Evolutionary conservation across 2,797 vertebrate genomes (phyloP).

Genomic region (Jordanella pulchra): DNA sequence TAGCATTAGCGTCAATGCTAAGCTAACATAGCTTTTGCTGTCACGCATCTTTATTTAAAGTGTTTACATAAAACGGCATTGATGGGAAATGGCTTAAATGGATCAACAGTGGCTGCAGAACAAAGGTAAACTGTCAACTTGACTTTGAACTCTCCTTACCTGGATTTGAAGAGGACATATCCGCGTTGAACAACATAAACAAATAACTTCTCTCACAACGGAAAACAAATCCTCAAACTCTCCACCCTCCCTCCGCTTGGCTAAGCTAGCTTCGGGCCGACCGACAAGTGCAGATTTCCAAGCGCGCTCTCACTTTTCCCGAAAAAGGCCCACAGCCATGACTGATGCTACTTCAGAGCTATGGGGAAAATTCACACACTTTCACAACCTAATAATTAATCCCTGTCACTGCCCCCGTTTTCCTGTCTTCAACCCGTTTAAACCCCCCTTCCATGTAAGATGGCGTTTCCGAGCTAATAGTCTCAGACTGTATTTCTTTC

Average conservation of each 20-base stretch:
- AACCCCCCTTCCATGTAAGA: slow-evolving; percentile 74
- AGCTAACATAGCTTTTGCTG: slow-evolving; percentile 67
- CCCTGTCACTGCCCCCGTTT: slow-evolving; percentile 19
- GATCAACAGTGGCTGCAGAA: fast-evolving
- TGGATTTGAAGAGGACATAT: slow-evolving; percentile 80
- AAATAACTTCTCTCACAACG: slow-evolving; percentile 72
- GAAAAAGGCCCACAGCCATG: slow-evolving; percentile 34
- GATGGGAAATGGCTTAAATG: background rate
- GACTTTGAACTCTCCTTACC: slow-evolving; percentile 65
- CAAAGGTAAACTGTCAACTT: fast-evolving
- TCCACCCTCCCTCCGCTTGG: slow-evolving; percentile 49
- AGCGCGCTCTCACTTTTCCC: slow-evolving; percentile 18
- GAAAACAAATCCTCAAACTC: slow-evolving; percentile 32
- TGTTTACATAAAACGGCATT: slow-evolving; percentile 18
- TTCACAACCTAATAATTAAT: background rate
- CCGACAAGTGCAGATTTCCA: slow-evolving; percentile 49
- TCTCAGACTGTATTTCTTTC: slow-evolving; percentile 26
- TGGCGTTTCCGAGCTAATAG: slow-evolving; percentile 66
- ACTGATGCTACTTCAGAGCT: background rate
- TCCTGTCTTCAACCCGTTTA: slow-evolving; percentile 57
- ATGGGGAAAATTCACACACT: background rate
- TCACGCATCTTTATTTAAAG: slow-evolving; percentile 71
- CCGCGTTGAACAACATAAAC: slow-evolving; percentile 77
- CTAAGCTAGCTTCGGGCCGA: slow-evolving; percentile 60
- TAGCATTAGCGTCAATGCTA: slow-evolving; percentile 49